Conservation (phyloP, 2,797 vertebrate genomes). For the Lagocephalus sceleratus region DNA sequence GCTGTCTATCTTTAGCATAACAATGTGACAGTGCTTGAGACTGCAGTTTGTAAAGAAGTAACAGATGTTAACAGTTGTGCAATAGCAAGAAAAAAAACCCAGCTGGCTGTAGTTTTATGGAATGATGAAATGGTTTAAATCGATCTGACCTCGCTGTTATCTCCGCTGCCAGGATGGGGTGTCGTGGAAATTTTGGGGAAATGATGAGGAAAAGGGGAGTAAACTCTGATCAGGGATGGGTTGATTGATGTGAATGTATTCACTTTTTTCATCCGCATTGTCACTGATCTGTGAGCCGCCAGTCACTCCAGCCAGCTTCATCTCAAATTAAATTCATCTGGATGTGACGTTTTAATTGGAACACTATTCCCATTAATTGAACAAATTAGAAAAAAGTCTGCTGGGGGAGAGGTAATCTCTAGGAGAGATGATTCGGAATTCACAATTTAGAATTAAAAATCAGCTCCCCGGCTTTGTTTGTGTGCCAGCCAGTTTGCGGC, state of each 20-base stretch:
- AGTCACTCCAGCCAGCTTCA: conserved; percentile 53
- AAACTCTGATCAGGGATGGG: conserved; percentile 11
- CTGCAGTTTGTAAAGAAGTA: conserved; percentile 41
- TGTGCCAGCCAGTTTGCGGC: conserved; percentile 52
- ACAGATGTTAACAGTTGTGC: conserved; percentile 74
- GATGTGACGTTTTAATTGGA: conserved; percentile 79
- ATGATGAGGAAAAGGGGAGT: conserved; percentile 8
- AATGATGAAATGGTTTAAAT: conserved; percentile 67
- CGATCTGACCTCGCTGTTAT: conserved; percentile 57
- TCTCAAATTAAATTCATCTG: conserved; percentile 72
- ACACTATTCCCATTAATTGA: conserved; percentile 74
- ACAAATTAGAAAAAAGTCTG: conserved; percentile 70
- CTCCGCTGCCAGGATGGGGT: no score
- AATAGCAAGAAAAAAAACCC: conserved; percentile 48
- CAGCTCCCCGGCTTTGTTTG: conserved; percentile 58
- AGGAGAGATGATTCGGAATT: conserved; percentile 67
- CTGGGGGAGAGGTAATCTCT: conserved; percentile 67
- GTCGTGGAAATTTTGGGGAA: conserved; percentile 18
- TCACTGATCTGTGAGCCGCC: conserved; percentile 49
- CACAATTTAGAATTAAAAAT: conserved; percentile 65
- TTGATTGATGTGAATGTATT: conserved; percentile 30
- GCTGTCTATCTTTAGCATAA: no score
- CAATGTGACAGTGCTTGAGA: no score
- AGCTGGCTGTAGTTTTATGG: conserved; percentile 51
- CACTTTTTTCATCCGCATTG: conserved; percentile 33